Base-by-base conservation (phyloP, 2,888 invertebrate species). In the Hirtodrosophila duncani region DNA sequence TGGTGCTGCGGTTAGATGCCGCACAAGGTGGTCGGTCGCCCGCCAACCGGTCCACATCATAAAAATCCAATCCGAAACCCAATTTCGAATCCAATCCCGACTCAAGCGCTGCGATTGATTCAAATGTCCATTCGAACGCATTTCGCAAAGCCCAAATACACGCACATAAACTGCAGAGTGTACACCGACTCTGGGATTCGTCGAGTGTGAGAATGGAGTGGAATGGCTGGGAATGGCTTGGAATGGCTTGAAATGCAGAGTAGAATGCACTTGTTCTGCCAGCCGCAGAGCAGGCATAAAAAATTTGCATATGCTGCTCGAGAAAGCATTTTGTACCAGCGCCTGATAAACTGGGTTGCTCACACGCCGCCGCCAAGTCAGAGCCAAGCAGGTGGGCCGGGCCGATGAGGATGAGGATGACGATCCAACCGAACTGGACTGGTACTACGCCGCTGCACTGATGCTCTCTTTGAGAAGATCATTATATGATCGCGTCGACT, bases 51-150 rank as follows among this genome's bases (percentile, higher is more conserved):
- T 75, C 53, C 33, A 1, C 16, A 9, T 45, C 69, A 44, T 67
- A 60, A 71, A 79, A 71, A 59, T 57, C 41, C 43, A 53, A 51
- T 53, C 39, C 52, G 50, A 46, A 57, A 51, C 57, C 42, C 38
- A 51, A 51, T 43, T 46, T 34, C 34, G 43, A 44, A 63, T 39
- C 39, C 43, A 41, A 41, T 16, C 26, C 44, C 36, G 39, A 44
- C 52, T 52, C 62, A 58, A 55, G n/a, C n/a, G n/a, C n/a, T n/a
- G n/a, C 71, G 80, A 74, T 74, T 74, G 72, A 74, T 74, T 74
- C 72, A 79, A 74, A 74, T 74, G 72, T 77, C 68, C 72, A 69
- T 50, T 59, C 69, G 60, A 82, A 80, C 81, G 68, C 72, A 72
- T 81, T 66, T 69, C 42, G 63, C 75, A 57, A 51, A 78, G 57